Conservation (phyloP, 2,113 vertebrate genomes). For the Eolophus roseicapilla region DNA sequence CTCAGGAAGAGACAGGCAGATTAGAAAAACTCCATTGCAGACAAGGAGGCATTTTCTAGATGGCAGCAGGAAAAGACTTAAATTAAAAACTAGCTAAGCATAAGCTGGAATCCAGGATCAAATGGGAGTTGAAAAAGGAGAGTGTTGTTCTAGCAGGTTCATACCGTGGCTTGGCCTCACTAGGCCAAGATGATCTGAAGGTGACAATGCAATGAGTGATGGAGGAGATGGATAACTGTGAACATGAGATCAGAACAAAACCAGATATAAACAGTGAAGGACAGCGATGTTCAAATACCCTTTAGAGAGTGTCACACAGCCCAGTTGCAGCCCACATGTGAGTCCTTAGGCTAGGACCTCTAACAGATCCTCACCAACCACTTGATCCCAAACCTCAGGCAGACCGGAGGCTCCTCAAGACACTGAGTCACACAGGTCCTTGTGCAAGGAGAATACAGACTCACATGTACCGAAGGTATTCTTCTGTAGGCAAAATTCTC, state of each 20-base stretch:
- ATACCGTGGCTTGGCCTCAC: neutral
- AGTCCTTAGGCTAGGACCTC: neutral
- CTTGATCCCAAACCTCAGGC: accelerated
- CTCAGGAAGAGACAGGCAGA: conserved; percentile 2
- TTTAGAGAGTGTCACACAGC: neutral
- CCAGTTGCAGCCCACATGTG: neutral
- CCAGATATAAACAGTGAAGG: neutral
- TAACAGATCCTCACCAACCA: neutral
- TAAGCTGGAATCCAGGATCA: neutral
- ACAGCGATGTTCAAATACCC: neutral
- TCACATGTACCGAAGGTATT: neutral
- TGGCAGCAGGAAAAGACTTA: neutral
- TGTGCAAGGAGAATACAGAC: neutral
- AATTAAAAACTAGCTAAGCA: neutral
- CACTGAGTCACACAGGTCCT: too few relatives aligned
- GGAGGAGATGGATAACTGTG: neutral
- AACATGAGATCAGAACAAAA: neutral
- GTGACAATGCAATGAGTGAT: neutral
- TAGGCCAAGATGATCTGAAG: neutral
- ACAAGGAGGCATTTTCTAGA: neutral
- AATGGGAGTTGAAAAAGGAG: neutral
- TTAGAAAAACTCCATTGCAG: conserved; percentile 15
- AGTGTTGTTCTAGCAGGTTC: neutral
- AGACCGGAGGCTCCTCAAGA: neutral
- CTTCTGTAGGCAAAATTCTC: neutral